A percentile compares a stretch with the other conserved stretches of the same genome.
These are phyloP conservation scores for Miltochrista miniata DNA, from an alignment of 2,888 invertebrate species.

Conservation along the genomic window DNA sequence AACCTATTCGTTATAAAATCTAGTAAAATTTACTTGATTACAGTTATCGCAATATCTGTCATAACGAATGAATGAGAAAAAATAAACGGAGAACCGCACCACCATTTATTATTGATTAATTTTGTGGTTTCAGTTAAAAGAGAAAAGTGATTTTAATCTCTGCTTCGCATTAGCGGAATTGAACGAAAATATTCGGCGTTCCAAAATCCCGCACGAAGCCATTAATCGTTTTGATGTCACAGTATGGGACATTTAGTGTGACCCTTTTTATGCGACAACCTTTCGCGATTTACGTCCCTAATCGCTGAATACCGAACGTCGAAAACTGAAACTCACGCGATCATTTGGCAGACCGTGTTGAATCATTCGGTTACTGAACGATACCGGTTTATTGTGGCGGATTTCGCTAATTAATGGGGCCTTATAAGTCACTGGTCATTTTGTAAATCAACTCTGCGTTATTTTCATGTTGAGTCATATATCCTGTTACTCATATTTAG, in stretches of 20 bases:
- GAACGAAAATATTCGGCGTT: slow-evolving; percentile 72
- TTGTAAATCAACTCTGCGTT: slow-evolving; percentile 17
- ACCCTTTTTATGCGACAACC: slow-evolving; percentile 77
- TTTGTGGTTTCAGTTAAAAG: slow-evolving; percentile 42
- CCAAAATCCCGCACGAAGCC: slow-evolving; percentile 66
- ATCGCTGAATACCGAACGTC: slow-evolving; percentile 64
- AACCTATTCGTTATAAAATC: no score
- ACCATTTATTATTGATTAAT: slow-evolving; percentile 41
- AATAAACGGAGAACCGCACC: slow-evolving; percentile 24
- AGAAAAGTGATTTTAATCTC: slow-evolving; percentile 63
- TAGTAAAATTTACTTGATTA: not conserved
- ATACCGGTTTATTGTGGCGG: slow-evolving; percentile 36
- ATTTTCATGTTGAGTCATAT: slow-evolving; percentile 10
- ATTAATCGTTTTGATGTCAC: slow-evolving; percentile 82
- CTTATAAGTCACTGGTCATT: slow-evolving; percentile 34
- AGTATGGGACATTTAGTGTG: slow-evolving; percentile 82
- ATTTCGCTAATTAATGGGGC: slow-evolving; percentile 49
- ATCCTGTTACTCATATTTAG: not conserved
- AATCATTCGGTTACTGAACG: slow-evolving; percentile 52
- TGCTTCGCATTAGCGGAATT: slow-evolving; percentile 66
- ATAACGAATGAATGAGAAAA: slow-evolving; percentile 36
- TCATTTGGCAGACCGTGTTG: slow-evolving; percentile 51
- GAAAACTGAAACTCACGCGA: slow-evolving; percentile 58
- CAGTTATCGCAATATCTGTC: slow-evolving; percentile 28
- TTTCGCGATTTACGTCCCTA: slow-evolving; percentile 68